phyloP scores from a whole-genome alignment of 2,797 vertebrate species.

The Semotilus atromaculatus region DNA sequence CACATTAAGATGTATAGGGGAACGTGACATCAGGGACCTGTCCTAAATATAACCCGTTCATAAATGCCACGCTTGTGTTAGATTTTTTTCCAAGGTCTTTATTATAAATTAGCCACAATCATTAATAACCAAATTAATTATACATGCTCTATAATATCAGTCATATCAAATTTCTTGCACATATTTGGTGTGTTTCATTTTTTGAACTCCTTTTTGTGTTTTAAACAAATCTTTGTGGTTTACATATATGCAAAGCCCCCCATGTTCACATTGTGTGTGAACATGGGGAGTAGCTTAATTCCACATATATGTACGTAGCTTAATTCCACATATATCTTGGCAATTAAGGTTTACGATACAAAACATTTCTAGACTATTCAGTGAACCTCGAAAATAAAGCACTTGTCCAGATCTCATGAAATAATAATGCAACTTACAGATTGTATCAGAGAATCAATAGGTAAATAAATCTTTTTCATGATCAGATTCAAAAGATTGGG shows the following conservation, averaged over 20 bases:
- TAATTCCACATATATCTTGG: not conserved
- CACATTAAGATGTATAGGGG: slow-evolving; percentile 46
- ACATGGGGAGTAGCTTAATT: no score
- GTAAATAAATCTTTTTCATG: not conserved
- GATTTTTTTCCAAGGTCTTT: not conserved
- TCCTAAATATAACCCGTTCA: slow-evolving; percentile 2
- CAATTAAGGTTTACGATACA: not conserved
- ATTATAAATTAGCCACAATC: not conserved
- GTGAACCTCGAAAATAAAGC: not conserved
- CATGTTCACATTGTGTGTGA: no score
- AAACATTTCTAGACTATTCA: not conserved
- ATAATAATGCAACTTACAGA: not conserved
- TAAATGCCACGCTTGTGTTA: not conserved
- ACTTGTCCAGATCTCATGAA: not conserved
- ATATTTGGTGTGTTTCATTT: not conserved
- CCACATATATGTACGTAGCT: no score
- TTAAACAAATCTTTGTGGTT: not conserved
- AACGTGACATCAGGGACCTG: slow-evolving; percentile 8
- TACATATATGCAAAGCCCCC: not conserved
- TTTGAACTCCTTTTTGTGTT: not conserved
- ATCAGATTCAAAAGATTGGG: not conserved
- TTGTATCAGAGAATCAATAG: not conserved
- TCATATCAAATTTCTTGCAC: not conserved
- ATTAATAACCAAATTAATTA: not conserved
- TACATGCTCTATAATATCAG: not conserved